Conservation (phyloP, 2,113 vertebrate genomes). For the Bagarius yarrelli region DNA sequence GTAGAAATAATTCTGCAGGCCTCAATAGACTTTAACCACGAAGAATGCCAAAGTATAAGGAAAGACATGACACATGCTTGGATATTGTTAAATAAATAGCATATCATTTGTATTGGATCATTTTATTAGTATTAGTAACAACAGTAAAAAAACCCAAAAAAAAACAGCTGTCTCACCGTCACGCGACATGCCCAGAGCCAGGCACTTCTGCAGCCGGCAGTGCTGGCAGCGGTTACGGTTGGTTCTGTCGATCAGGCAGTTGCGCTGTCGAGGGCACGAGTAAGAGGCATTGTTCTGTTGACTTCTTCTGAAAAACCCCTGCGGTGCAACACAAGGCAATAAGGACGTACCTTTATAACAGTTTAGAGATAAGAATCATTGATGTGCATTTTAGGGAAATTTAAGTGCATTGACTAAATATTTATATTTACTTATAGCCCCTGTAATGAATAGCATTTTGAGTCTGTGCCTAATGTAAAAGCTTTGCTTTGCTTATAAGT, state of each 20-base stretch:
- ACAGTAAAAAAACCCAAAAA: too few species aligned
- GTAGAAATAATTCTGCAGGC: too few species aligned
- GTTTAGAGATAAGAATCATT: background rate
- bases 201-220: conserved; percentile 99
- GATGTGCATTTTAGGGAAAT: background rate
- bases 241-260: conserved; percentile 99
- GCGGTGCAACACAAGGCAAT: conserved; percentile 30
- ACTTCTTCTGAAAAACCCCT: conserved; percentile 99
- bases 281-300: conserved; percentile 99
- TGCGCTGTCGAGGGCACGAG: conserved; percentile 98
- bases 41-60: background rate
- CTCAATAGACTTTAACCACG: too few species aligned
- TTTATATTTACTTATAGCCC: background rate
- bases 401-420: too few species aligned
- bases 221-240: conserved; percentile 99
- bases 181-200: conserved; percentile 98
- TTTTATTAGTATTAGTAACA: background rate
- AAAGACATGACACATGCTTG: background rate
- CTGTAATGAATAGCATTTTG: background rate
- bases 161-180: conserved; percentile 78
- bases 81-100: background rate
- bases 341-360: background rate
- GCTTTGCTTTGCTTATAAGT: background rate
- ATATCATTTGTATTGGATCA: background rate
- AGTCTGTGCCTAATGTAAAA: background rate